Evolutionary conservation across 1,140 invertebrate genomes (phyloP).

Genomic region (Trichomalopsis sarcophagae): DNA sequence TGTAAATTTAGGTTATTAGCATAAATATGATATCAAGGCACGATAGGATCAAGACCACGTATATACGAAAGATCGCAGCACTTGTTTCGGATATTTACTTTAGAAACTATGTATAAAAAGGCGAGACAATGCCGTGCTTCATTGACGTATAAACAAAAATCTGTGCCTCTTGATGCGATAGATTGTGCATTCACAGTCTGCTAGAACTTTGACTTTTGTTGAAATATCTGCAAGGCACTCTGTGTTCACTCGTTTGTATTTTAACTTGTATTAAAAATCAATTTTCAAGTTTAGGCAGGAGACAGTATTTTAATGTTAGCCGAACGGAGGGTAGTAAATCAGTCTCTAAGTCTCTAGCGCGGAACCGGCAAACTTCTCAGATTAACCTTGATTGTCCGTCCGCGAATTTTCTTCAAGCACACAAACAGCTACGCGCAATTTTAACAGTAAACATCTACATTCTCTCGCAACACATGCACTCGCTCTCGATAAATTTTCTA

Average conservation of each 20-base stretch:
- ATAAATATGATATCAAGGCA: constrained; percentile 15
- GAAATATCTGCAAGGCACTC: constrained; percentile 38
- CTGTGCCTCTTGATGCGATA: not conserved
- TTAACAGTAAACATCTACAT: constrained; percentile 37
- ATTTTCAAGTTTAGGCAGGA: not conserved
- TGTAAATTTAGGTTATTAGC: constrained; percentile 1
- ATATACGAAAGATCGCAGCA: constrained; percentile 16
- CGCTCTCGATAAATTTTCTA: constrained; percentile 24
- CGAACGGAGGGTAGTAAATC: constrained; percentile 44
- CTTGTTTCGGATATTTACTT: constrained; percentile 13
- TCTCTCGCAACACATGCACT: not conserved
- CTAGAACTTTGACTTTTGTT: constrained; percentile 11
- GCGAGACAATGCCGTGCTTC: constrained; percentile 22
- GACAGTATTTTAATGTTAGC: constrained; percentile 18
- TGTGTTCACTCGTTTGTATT: constrained; percentile 10
- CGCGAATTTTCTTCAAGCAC: constrained; percentile 32
- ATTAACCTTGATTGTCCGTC: constrained; percentile 44
- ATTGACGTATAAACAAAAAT: not conserved
- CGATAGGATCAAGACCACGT: not conserved
- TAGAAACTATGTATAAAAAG: constrained; percentile 37
- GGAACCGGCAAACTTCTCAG: constrained; percentile 46
- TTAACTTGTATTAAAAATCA: not conserved
- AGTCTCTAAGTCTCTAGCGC: constrained; percentile 54
- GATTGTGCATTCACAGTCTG: constrained; percentile 21
- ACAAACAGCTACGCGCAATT: not conserved